Base-by-base conservation (phyloP, 2,888 invertebrate genomes). In the Acleris holmiana region DNA sequence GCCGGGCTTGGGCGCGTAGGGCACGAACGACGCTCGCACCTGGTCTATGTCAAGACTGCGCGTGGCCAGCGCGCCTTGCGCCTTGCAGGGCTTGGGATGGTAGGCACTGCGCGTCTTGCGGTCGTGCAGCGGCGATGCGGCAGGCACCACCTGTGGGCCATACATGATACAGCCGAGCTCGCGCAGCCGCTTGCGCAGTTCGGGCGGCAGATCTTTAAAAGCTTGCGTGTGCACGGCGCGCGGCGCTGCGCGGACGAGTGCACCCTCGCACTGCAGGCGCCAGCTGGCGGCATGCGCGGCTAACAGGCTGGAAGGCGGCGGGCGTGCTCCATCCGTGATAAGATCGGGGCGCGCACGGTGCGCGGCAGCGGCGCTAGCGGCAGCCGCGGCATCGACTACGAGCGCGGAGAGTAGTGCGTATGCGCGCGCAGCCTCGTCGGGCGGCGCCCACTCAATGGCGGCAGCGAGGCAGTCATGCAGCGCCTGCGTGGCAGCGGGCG, bases 381-480 rank as follows among this genome's bases (percentile, higher is more conserved):
- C 75, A 19, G 84, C 81, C 29, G 75, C 74, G 13, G 75, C 75
- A 19, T 84, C 81, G 35, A 74, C 76, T 10, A 82, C 70, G 0
- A 84, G 64, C 2, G 70, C 68, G 7, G 82, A 82, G 8, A 91
- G 82, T 23, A 92, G 92, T 0, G 94, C 91, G 76, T 97, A 97
- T 67, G 97, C 95, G 63, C 95, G 94, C 81, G 98, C 98, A 0
- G 97, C 95, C 79, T 96, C 96, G 68, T 98, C 97, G 0, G 97
- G 95, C 0, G 96, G 95, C 44, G 98, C 93, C 66, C 95, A 94
- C 68, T 96, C 96, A 1, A 98, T 95, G 0, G 98, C 96, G 13
- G 95, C 94, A 19, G 96, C 89, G 68, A 98, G 93, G 72, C 97
- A 95, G 66, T 97, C 96, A 79, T 97, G 97, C 13, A 98, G 87